Base-by-base conservation (phyloP, 2,113 vertebrate species). In the Ptyas mucosa region DNA sequence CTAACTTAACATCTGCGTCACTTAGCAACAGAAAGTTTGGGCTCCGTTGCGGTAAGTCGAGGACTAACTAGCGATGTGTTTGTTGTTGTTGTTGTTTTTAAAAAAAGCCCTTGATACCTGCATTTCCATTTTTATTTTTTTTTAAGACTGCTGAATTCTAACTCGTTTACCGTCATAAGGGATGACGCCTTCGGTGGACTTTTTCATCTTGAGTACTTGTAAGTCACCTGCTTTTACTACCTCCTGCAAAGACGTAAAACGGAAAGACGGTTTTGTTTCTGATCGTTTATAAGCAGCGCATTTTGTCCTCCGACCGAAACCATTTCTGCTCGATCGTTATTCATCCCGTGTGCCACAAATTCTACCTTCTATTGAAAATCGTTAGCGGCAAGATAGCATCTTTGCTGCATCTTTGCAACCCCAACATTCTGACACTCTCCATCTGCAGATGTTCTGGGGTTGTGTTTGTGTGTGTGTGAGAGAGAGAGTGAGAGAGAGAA, bases 171-270 rank as follows among this genome's bases (percentile, higher is more conserved):
- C 14, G 97, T 98, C 95, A 98, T 99, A 97, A 98, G 98, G 93
- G 99, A 99, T 86, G 99, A 99, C 95, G 99, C 99, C n/a, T 99
- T 99, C 95, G 98, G 98, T 94, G 99, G 99, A 43, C 99, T 99
- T 92, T 98, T 99, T 90, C 99, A 99, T 95, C 98, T 99, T 2
- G 99, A 99, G 94, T 99, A 99, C 97, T 97, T 99, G 99, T 99
- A 98, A 99, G 99, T 98, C 94, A 43, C 90, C 2, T 61, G 88
- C 81, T 95, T 58, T 95, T 92, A 94, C 1, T 92, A 86, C 94
- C 49, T 93, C 93, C 49, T 5, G 12, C 7, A 23, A 88, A 46
- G 89, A 2, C 49, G 52, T 94, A 54, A 54, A 26, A 90, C 3
- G 94, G 92, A 85, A 95, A 69, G 54, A 94, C 39, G 88, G 12